A percentile compares a stretch with the other conserved stretches of the same genome.
These are phyloP conservation scores for Coregonus sp. DNA, from an alignment of 2,797 vertebrate species.

Conservation along the genomic window DNA sequence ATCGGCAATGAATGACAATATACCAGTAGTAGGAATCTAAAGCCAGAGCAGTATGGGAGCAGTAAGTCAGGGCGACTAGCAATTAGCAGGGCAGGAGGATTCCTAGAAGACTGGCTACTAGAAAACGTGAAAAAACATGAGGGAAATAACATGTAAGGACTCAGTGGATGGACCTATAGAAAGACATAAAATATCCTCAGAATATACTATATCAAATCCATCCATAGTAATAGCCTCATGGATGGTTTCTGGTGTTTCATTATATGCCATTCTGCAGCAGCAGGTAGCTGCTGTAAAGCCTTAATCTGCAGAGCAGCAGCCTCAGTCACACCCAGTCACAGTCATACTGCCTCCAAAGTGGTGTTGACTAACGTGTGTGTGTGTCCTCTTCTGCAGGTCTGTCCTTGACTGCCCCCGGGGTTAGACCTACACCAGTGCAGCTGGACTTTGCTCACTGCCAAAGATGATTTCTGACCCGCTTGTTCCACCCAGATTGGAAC, in stretches of 20 bases:
- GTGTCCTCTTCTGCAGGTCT: constrained; percentile 15
- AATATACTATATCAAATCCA: not conserved
- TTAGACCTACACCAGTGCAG: constrained; percentile 19
- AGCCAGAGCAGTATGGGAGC: not conserved
- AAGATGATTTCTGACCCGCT: constrained; percentile 41
- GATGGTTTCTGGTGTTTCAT: not conserved
- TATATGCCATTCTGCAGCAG: not conserved
- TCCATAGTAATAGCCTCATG: not conserved
- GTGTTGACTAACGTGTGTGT: constrained; percentile 10
- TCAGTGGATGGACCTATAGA: not conserved
- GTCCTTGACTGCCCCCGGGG: constrained; percentile 3
- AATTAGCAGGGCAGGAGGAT: constrained; percentile 1
- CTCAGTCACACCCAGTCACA: constrained; percentile 27
- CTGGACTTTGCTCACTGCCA: constrained; percentile 36
- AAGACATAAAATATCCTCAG: not conserved
- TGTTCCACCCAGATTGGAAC: constrained; percentile 21
- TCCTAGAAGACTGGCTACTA: not conserved
- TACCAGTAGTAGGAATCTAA: not conserved
- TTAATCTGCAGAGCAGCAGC: constrained; percentile 7
- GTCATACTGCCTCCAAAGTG: constrained; percentile 25
- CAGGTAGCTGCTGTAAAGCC: not conserved
- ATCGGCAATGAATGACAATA: not conserved
- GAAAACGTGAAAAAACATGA: not conserved
- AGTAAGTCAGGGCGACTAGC: not conserved
- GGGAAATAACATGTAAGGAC: not conserved